Percentiles rank a stretch among this genome's conserved stretches.
phyloP scores from a whole-genome alignment of 2,797 vertebrate genomes.

The Centropyge bicolor region DNA sequence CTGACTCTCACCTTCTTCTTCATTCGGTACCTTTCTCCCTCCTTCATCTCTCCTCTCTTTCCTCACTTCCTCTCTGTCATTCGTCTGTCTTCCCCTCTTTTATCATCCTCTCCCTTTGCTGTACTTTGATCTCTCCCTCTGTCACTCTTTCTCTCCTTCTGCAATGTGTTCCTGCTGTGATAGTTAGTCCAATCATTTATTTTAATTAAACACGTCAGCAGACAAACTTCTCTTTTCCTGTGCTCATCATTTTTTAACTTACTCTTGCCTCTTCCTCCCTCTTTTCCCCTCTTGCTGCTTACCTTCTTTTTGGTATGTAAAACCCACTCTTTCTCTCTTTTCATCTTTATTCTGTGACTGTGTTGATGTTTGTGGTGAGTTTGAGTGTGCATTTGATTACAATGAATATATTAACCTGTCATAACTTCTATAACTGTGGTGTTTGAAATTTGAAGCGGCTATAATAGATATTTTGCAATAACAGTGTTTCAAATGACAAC shows the following conservation, averaged over 20 bases:
- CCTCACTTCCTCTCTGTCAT: conserved; percentile 54
- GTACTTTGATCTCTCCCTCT: conserved; percentile 67
- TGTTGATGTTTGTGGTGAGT: conserved; percentile 29
- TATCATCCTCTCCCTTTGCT: conserved; percentile 58
- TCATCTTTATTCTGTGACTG: conserved; percentile 29
- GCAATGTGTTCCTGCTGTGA: conserved; percentile 75
- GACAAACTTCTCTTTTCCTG: conserved; percentile 65
- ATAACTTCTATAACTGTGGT: neutral
- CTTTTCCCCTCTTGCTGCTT: conserved; percentile 60
- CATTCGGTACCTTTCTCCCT: conserved; percentile 17
- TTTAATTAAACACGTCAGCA: conserved; percentile 74
- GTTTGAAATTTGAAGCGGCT: neutral
- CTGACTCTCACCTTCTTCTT: conserved; percentile 54
- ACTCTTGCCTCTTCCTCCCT: conserved; percentile 64
- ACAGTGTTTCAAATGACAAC: too few species aligned
- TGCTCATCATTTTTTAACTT: conserved; percentile 71
- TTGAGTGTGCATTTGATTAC: conserved; percentile 15
- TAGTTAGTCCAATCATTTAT: conserved; percentile 73
- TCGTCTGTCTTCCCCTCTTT: conserved; percentile 57
- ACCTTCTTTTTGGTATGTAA: conserved; percentile 83
- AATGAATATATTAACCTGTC: conserved; percentile 8
- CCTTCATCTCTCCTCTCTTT: conserved; percentile 10
- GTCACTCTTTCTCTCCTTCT: conserved; percentile 59
- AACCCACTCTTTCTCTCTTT: conserved; percentile 15
- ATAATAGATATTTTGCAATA: too few species aligned